These are phyloP conservation scores for Tuberolachnus salignus DNA, from an alignment of 2,888 invertebrate genomes.

Conservation along the genomic window DNA sequence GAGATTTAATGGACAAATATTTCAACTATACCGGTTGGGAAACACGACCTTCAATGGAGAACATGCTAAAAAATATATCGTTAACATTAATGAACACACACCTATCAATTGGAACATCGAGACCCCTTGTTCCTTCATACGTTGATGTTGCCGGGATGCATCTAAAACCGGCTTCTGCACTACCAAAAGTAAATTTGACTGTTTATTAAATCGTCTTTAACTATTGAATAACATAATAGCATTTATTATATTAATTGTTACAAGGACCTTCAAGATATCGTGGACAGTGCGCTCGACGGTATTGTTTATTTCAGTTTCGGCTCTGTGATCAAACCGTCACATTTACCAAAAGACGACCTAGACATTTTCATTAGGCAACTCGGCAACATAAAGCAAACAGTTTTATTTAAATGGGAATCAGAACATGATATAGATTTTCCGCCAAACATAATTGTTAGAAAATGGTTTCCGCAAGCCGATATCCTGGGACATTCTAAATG, in stretches of 20 bases:
- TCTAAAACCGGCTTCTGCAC: slow-evolving; percentile 45
- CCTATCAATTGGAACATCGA: slow-evolving; percentile 45
- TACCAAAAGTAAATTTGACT: slow-evolving; percentile 16
- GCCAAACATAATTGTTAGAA: slow-evolving; percentile 34
- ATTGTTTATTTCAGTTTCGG: slow-evolving; percentile 42
- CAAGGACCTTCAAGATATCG: slow-evolving; percentile 32
- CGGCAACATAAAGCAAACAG: slow-evolving; percentile 24
- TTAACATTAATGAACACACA: slow-evolving; percentile 49
- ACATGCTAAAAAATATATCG: slow-evolving; percentile 51
- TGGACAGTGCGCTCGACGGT: slow-evolving; percentile 24
- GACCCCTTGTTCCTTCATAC: slow-evolving; percentile 52
- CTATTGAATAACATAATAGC: neutral
- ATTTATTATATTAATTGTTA: neutral
- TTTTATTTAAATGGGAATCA: slow-evolving; percentile 50
- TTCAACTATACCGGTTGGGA: slow-evolving; percentile 49
- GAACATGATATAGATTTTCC: slow-evolving; percentile 24
- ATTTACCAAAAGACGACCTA: slow-evolving; percentile 29
- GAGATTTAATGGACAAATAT: slow-evolving; percentile 38
- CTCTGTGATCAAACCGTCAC: slow-evolving; percentile 26
- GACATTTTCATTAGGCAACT: slow-evolving; percentile 20
- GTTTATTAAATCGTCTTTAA: neutral
- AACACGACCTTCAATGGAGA: slow-evolving; percentile 22
- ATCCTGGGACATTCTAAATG: slow-evolving; percentile 41
- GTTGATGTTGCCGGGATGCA: slow-evolving; percentile 57
- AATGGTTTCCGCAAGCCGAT: slow-evolving; percentile 50